phyloP scores from a whole-genome alignment of 2,113 vertebrate genomes.

The Chunga burmeisteri region DNA sequence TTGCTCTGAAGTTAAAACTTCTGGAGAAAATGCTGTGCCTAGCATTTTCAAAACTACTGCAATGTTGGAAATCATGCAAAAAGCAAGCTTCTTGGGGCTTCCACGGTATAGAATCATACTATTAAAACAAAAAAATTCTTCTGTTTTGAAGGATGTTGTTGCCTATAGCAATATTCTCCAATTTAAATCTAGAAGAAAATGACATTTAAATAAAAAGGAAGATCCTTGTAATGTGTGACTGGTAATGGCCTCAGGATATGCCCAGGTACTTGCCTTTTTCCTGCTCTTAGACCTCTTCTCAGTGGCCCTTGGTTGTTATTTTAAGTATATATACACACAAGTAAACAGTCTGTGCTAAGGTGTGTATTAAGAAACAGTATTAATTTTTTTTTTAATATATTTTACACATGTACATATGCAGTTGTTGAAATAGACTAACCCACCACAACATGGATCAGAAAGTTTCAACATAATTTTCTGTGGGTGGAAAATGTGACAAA shows the following conservation, averaged over 20 bases:
- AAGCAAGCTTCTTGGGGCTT: neutral
- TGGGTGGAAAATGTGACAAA: neutral
- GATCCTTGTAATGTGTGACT: neutral
- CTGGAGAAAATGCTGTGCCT: neutral
- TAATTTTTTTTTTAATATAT: neutral
- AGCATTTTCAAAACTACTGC: neutral
- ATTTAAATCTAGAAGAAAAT: neutral
- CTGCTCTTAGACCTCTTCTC: neutral
- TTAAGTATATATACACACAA: neutral
- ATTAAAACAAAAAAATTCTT: neutral
- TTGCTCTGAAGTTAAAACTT: neutral
- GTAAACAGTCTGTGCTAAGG: neutral
- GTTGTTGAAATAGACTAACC: neutral
- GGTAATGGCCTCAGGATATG: neutral
- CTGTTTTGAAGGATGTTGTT: neutral
- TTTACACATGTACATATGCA: neutral
- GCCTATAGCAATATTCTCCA: neutral
- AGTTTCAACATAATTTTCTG: neutral
- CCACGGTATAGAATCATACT: neutral
- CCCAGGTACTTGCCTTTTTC: neutral
- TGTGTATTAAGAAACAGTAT: neutral
- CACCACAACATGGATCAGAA: neutral
- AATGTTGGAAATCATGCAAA: neutral
- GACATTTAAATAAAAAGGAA: neutral
- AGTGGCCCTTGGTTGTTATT: neutral